Evolutionary conservation across 2,797 vertebrate genomes (phyloP).

Genomic region (Synanceia verrucosa): DNA sequence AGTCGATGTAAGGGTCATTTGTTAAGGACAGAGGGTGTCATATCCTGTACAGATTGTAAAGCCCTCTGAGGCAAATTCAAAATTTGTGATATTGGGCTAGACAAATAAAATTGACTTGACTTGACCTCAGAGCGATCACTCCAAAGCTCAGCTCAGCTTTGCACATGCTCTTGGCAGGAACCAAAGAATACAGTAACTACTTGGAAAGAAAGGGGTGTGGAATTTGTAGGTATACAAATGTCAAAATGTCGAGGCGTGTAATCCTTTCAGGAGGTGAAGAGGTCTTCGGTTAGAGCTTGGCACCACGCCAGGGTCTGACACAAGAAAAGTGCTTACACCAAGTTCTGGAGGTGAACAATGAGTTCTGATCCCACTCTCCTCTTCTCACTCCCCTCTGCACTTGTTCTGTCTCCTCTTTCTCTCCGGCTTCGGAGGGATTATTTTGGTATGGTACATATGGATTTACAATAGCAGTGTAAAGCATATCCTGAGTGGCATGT

Average conservation of each 20-base stretch:
- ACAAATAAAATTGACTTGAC: too few species aligned
- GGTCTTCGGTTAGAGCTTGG: slow-evolving; percentile 62
- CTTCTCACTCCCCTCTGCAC: slow-evolving; percentile 12
- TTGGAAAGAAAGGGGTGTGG: slow-evolving; percentile 45
- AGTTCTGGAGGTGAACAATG: slow-evolving; percentile 59
- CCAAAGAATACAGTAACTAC: not conserved
- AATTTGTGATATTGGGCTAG: too few species aligned
- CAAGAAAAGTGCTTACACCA: slow-evolving; percentile 65
- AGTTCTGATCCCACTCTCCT: slow-evolving; percentile 57
- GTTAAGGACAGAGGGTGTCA: too few species aligned
- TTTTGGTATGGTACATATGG: slow-evolving; percentile 58
- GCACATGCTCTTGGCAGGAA: slow-evolving; percentile 39
- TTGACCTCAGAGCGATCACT: slow-evolving; percentile 37
- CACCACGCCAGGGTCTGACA: slow-evolving; percentile 52
- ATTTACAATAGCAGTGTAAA: slow-evolving; percentile 53
- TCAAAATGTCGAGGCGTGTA: slow-evolving; percentile 80
- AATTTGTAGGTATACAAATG: slow-evolving; percentile 77
- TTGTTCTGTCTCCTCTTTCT: slow-evolving; percentile 14
- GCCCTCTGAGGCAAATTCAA: too few species aligned
- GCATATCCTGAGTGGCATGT: slow-evolving; percentile 49
- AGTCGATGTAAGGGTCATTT: too few species aligned
- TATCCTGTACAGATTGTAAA: too few species aligned
- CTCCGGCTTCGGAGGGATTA: slow-evolving; percentile 56
- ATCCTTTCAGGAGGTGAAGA: slow-evolving; percentile 76
- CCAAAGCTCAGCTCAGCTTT: slow-evolving; percentile 17